Percentiles rank a stretch among this genome's conserved stretches.
Evolutionary conservation across 2,797 vertebrate species (phyloP).

Genomic region (Adrianichthys oophorus): DNA sequence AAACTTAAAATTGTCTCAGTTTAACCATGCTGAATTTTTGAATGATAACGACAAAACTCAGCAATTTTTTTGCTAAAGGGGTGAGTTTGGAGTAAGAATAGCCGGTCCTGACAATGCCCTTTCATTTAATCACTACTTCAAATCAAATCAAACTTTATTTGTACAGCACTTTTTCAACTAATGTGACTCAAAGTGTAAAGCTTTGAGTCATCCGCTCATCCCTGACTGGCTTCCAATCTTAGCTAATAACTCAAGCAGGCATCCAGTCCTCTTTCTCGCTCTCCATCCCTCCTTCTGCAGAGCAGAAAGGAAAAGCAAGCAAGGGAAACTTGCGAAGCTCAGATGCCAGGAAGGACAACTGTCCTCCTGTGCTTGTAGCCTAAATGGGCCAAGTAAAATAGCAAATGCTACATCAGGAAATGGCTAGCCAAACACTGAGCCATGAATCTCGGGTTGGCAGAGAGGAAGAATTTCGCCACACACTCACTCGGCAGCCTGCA

Average conservation of each 20-base stretch:
- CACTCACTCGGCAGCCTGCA: conserved; percentile 77
- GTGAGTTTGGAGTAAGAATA: conserved; percentile 17
- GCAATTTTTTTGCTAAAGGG: conserved; percentile 20
- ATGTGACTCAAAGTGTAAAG: too few relatives aligned
- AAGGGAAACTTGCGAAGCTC: conserved; percentile 77
- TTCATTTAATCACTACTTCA: conserved; percentile 25
- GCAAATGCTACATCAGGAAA: conserved; percentile 85
- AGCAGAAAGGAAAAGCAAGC: conserved; percentile 84
- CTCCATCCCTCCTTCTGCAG: conserved; percentile 62
- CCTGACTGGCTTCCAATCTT: conserved; percentile 32
- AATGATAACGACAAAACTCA: conserved; percentile 26
- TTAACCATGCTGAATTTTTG: too few relatives aligned
- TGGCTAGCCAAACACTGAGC: conserved; percentile 85
- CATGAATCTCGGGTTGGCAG: conserved; percentile 84
- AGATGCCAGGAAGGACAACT: conserved; percentile 83
- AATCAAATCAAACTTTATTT: too few relatives aligned
- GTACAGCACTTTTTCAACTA: conserved; percentile 10
- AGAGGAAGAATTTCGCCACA: conserved; percentile 81
- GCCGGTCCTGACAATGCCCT: conserved; percentile 10
- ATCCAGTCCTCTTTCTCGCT: conserved; percentile 25
- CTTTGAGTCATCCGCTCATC: conserved; percentile 28
- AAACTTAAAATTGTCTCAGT: too few relatives aligned
- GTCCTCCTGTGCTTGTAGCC: conserved; percentile 83
- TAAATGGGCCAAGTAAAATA: conserved; percentile 90
- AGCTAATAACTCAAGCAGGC: conserved; percentile 57